Percentiles rank a stretch among this genome's conserved stretches.
These are phyloP conservation scores for Fragum sueziense DNA, from an alignment of 2,888 invertebrate genomes.

Conservation along the genomic window DNA sequence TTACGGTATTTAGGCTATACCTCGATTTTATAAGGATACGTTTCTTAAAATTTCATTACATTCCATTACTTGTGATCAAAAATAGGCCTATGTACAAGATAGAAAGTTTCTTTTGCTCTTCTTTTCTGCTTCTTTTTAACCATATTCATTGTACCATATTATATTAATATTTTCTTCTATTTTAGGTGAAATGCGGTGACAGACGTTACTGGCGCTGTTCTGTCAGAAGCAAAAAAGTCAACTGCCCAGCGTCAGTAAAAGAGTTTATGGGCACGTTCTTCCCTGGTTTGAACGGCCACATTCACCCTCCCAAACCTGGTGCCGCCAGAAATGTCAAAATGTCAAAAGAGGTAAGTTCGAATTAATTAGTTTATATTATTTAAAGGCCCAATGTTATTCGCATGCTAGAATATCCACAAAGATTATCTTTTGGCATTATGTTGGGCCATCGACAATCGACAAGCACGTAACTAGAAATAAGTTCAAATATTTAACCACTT, in stretches of 20 bases:
- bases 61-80: neutral
- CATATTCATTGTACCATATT: neutral
- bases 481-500: neutral
- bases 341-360: constrained; percentile 9
- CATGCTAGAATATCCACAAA: neutral
- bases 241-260: constrained; percentile 23
- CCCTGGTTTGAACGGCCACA: constrained; percentile 14
- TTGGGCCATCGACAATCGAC: neutral
- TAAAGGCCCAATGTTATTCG: neutral
- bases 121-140: neutral
- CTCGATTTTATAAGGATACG: neutral
- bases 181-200: constrained; percentile 18
- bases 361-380: neutral
- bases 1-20: neutral
- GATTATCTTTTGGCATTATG: neutral
- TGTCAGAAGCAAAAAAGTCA: constrained; percentile 17
- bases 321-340: constrained; percentile 25
- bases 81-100: neutral
- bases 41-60: neutral
- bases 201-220: constrained; percentile 36
- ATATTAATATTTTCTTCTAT: too few species aligned
- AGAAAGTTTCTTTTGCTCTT: neutral
- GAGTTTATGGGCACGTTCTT: constrained; percentile 22
- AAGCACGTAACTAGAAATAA: neutral
- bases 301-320: constrained; percentile 31